Conservation (phyloP, 2,888 invertebrate genomes). For the Miltochrista miniata region DNA sequence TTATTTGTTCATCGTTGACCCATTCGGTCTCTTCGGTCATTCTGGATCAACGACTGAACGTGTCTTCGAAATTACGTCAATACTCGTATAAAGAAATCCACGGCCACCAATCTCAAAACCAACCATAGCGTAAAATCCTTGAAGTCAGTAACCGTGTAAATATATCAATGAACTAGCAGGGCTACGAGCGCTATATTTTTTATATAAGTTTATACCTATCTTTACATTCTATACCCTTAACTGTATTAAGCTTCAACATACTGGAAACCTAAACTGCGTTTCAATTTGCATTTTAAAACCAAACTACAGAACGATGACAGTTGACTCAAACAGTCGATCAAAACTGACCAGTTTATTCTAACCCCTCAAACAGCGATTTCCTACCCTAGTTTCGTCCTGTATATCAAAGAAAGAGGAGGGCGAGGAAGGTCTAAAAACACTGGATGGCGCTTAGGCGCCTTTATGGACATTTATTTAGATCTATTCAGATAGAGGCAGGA, state of each 20-base stretch:
- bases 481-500: constrained; percentile 27
- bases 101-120: too few relatives aligned
- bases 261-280: constrained; percentile 35
- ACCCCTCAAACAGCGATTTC: constrained; percentile 11
- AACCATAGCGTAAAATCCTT: too few relatives aligned
- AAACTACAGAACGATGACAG: constrained; percentile 31
- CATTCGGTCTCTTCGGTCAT: too few relatives aligned
- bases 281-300: constrained; percentile 54
- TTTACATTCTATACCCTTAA: too few relatives aligned
- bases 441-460: constrained; percentile 31
- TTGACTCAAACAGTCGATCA: constrained; percentile 12
- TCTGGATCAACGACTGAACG: too few relatives aligned
- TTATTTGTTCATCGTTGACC: too few relatives aligned
- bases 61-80: too few relatives aligned
- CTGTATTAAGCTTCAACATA: constrained; percentile 15
- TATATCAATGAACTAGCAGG: too few relatives aligned
- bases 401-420: not conserved
- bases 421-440: constrained; percentile 15
- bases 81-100: too few relatives aligned
- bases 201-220: too few relatives aligned
- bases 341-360: constrained; percentile 18
- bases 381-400: constrained; percentile 4
- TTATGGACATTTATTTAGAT: constrained; percentile 43
- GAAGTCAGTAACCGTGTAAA: too few relatives aligned
- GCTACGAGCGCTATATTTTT: not conserved